Evolutionary conservation across 37 sponge, comb jelly and placozoan species (phyloP).

Genomic region (Chondrosia reniformis): DNA sequence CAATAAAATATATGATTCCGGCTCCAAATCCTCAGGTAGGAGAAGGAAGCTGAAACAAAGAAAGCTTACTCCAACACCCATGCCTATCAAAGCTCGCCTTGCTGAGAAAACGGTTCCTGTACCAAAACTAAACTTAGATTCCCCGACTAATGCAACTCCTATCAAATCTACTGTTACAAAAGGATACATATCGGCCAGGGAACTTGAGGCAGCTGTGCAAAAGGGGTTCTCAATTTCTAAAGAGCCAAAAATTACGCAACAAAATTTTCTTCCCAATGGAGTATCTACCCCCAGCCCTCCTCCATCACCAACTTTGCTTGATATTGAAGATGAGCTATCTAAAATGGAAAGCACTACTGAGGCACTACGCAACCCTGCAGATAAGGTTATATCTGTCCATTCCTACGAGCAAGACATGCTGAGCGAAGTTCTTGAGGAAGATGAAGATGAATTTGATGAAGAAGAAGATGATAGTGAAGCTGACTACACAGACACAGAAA

Average conservation of each 20-base stretch:
- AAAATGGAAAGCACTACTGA: conserved; percentile 6
- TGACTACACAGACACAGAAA: background rate
- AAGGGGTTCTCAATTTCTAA: background rate
- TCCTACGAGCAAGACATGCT: no score
- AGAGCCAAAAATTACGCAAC: background rate
- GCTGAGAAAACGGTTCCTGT: background rate
- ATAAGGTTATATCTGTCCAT: background rate
- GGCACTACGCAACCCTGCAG: conserved; percentile 1
- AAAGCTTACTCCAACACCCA: conserved; percentile 14
- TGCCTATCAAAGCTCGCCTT: background rate
- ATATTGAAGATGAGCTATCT: conserved; percentile 12
- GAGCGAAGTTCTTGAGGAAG: background rate
- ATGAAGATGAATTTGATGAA: background rate
- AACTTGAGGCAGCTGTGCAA: background rate
- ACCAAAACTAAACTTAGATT: conserved; percentile 9
- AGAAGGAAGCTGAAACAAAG: background rate
- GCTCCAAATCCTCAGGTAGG: background rate
- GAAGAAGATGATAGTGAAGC: conserved; percentile 2
- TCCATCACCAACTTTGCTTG: conserved; percentile 5
- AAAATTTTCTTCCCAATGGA: background rate
- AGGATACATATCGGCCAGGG: background rate
- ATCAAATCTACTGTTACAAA: background rate
- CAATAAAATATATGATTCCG: background rate
- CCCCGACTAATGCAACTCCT: background rate
- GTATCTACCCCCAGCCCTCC: background rate